Evolutionary conservation across 2,888 invertebrate genomes (phyloP).

Genomic region (Sminthurides aquaticus): DNA sequence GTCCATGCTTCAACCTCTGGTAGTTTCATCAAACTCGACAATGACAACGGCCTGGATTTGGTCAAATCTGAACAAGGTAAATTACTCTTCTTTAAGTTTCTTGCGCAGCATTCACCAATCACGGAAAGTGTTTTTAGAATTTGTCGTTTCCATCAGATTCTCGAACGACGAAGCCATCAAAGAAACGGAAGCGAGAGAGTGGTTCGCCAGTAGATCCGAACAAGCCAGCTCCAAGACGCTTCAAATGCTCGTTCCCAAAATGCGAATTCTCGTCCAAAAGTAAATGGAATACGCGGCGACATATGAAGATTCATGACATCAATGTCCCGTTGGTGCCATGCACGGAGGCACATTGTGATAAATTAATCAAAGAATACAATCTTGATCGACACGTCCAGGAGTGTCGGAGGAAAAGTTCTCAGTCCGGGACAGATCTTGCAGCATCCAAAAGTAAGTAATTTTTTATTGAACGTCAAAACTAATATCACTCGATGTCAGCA

Average conservation of each 20-base stretch:
- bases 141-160: not conserved
- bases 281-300: slow-evolving; percentile 4
- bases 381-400: slow-evolving; percentile 4
- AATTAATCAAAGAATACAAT: slow-evolving; percentile 3
- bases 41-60: slow-evolving; percentile 4
- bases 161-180: not conserved
- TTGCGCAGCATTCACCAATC: too few relatives aligned
- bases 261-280: slow-evolving; percentile 6
- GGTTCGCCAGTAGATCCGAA: not conserved
- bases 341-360: slow-evolving; percentile 6
- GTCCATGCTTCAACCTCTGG: slow-evolving; percentile 3
- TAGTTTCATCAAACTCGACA: not conserved
- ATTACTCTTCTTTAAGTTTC: too few relatives aligned
- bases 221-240: not conserved
- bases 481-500: not conserved
- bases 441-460: slow-evolving; percentile 3
- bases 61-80: not conserved
- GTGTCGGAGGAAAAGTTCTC: slow-evolving; percentile 1
- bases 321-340: slow-evolving; percentile 2
- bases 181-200: slow-evolving; percentile 1
- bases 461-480: not conserved
- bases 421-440: not conserved
- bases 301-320: slow-evolving; percentile 1
- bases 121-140: too few relatives aligned
- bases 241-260: slow-evolving; percentile 5